These are phyloP conservation scores for Bombus affinis DNA, from an alignment of 1,140 invertebrate species.

Conservation along the genomic window DNA sequence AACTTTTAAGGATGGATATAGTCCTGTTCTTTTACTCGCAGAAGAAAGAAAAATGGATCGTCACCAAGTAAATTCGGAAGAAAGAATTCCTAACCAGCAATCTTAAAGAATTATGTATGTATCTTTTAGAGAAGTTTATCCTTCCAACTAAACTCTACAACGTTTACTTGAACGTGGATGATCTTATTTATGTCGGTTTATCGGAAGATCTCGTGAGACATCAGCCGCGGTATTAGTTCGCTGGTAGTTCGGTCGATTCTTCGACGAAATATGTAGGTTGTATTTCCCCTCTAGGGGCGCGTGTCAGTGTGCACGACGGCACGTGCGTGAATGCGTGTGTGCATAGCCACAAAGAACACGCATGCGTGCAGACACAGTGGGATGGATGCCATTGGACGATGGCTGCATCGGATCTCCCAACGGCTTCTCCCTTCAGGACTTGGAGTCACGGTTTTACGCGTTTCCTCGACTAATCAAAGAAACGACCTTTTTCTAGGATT, in stretches of 20 bases:
- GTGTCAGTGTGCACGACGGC: not conserved
- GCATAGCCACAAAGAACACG: not conserved
- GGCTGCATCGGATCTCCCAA: not conserved
- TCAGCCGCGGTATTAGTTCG: not conserved
- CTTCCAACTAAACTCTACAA: not conserved
- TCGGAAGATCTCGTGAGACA: slow-evolving; percentile 6
- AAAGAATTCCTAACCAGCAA: not conserved
- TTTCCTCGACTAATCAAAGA: slow-evolving; percentile 6
- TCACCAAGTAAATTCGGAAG: not conserved
- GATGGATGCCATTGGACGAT: slow-evolving; percentile 6
- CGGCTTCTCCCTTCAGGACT: not conserved
- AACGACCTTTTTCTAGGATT: slow-evolving; percentile 2
- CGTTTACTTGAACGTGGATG: not conserved
- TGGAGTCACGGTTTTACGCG: slow-evolving; percentile 11
- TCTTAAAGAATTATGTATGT: not conserved
- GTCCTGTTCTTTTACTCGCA: no score
- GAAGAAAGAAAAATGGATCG: not conserved
- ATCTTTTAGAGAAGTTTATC: no score
- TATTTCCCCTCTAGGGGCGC: not conserved
- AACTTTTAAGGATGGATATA: no score
- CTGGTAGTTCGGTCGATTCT: slow-evolving; percentile 14
- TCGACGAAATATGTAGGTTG: slow-evolving; percentile 25
- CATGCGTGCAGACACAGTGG: slow-evolving; percentile 17
- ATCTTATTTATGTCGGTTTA: slow-evolving; percentile 7
- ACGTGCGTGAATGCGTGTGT: slow-evolving; percentile 8